Conservation (phyloP, 2,888 invertebrate species). For the Cordilura impudica region DNA sequence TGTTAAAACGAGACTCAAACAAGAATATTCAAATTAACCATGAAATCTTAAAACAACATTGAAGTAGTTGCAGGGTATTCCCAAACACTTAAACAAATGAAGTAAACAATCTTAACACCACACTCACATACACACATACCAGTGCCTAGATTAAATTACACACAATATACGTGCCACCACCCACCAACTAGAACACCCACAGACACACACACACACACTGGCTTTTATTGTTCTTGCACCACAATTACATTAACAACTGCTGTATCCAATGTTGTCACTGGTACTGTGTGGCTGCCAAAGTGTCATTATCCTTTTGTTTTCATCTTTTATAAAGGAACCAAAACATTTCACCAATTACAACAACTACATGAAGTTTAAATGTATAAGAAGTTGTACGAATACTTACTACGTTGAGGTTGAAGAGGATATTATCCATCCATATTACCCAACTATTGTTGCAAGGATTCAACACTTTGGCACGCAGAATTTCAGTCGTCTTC, state of each 20-base stretch:
- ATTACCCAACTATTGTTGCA: constrained; percentile 30
- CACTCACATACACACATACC: constrained; percentile 8
- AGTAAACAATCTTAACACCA: constrained; percentile 54
- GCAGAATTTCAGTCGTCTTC: constrained; percentile 40
- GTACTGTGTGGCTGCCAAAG: constrained; percentile 61
- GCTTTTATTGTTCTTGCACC: constrained; percentile 37
- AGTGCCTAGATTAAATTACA: background rate
- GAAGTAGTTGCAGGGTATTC: background rate
- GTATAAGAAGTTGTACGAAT: background rate
- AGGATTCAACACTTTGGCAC: constrained; percentile 57
- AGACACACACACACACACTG: constrained; percentile 1
- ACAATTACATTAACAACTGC: constrained; percentile 61
- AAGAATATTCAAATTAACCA: constrained; percentile 17
- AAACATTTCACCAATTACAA: constrained; percentile 57
- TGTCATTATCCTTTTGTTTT: constrained; percentile 63
- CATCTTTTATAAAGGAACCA: constrained; percentile 31
- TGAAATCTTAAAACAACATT: constrained; percentile 13
- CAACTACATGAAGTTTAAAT: constrained; percentile 25
- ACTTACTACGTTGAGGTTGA: too few species aligned
- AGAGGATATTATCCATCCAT: background rate
- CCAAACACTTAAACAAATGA: constrained; percentile 52
- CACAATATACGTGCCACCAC: background rate
- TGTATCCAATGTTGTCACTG: constrained; percentile 58
- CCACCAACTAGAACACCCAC: constrained; percentile 2
- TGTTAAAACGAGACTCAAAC: background rate